Base-by-base conservation (phyloP, 2,888 invertebrate genomes). In the Himalopsyche japonica region DNA sequence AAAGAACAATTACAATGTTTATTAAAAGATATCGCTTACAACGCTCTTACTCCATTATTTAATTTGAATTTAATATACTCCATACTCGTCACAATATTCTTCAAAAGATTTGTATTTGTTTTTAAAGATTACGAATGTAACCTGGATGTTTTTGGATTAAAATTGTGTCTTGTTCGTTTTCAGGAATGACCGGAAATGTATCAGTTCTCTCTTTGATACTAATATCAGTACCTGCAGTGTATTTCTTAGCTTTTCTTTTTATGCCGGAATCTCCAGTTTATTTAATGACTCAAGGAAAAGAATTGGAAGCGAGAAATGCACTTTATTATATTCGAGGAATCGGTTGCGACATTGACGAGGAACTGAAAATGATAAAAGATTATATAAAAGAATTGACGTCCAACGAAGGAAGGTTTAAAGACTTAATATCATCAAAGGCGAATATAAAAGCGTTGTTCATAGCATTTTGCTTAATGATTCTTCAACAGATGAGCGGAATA, bases 201-300 rank as follows among this genome's bases (percentile, higher is more conserved):
- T 89, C 90, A 0, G 91, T 92, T 91, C 87, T 92, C 2, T 91
- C 91, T 27, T 88, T 92, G 1, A 89, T 92, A 5, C 91, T 90
- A 77, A 91, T 92, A 1, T 90, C 89, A 77, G 89, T 92, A 79
- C 92, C 93, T 0, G 89, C 92, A 0, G 89, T 91, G 1, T 93
- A 91, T 88, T 92, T 93, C 88, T 87, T 92, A 0, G 91, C 91
- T 0, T 93, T 94, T 88, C 92, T 93, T n/a, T 93, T 94, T 86
- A 92, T 96, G 84, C 96, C 96, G 0, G 96, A 96, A 89, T 95
- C 95, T 0, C 96, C 96, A 0, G 92, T 94, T 4, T 94, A 93
- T 89, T 89, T 94, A 47, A 90, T 93, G 88, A 91, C 92, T 10
- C 93, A 93, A 88, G 93, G 92, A 5, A 92, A 93, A 87, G 89